Evolutionary conservation across 2,888 invertebrate species (phyloP), one percentile per base, ranked within the genome.

Genomic region (Leptopilina syphax): DNA sequence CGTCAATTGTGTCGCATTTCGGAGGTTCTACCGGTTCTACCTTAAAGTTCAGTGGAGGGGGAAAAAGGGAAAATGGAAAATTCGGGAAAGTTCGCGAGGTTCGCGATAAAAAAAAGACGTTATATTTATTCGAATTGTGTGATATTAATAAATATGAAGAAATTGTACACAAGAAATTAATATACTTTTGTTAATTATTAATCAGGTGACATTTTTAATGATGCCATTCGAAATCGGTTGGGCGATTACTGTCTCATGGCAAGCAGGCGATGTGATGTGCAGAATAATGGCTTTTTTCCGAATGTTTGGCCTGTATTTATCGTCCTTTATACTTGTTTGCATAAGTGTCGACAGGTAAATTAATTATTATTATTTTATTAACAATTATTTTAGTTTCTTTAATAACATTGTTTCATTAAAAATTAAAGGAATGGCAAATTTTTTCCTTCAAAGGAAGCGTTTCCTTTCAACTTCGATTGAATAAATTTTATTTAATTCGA

Each of bases 221-320:
- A 97, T 98, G 97, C 97, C 98, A 41, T 92, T 97, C 89, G 97
- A 98, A 94, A 97, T 97, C 79, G 96, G 94, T 85, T 98, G 98
- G 97, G 95, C 96, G 0, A 94, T 94, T 81, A 97, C 97, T 1
- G 98, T 98, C 77, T 94, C 95, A 86, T 98, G 98, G 98, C 94
- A 94, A 89, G 97, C 96, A 0, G 97, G 97, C 0, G 97, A 98
- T 92, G 93, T 95, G 9, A 94, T 96, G 94, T 98, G 98, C 90
- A 94, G 97, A 65, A 93, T 97, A 85, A 96, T 97, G 96, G 95
- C 96, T 90, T 97, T 97, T 93, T 96, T 97, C 87, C 92, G 97
- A 84, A 96, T 95, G 85, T 97, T 97, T 91, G 97, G 98, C 0
- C 94, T 98, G 8, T 97, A 96, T 92, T 93, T 97, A 79, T 97